Evolutionary conservation across 2,888 invertebrate species (phyloP).

Genomic region (Hypercompe scribonia): DNA sequence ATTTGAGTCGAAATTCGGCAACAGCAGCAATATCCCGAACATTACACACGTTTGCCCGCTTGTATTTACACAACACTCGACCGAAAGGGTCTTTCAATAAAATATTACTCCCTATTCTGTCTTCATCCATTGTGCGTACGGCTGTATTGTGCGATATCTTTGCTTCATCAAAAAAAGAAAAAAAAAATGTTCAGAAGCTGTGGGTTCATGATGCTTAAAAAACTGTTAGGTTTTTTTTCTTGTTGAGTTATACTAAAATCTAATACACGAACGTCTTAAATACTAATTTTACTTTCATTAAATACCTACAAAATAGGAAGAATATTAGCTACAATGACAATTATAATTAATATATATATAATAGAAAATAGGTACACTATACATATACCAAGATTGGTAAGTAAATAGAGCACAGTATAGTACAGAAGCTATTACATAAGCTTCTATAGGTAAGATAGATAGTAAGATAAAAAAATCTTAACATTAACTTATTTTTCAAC

Average conservation of each 20-base stretch:
- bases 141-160: constrained; percentile 66
- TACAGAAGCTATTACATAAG: background rate
- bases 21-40: constrained; percentile 74
- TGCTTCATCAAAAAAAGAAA: constrained; percentile 64
- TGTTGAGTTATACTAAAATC: background rate
- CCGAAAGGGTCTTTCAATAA: constrained; percentile 85
- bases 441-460: too few species aligned
- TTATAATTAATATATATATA: background rate
- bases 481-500: constrained; percentile 10
- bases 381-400: background rate
- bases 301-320: background rate
- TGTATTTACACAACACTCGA: constrained; percentile 86
- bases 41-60: constrained; percentile 73
- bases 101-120: constrained; percentile 84
- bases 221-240: background rate
- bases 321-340: background rate
- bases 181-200: constrained; percentile 28
- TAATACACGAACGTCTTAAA: background rate
- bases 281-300: background rate
- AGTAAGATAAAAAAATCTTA: too few species aligned
- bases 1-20: constrained; percentile 52
- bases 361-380: background rate
- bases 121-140: constrained; percentile 79
- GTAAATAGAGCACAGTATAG: background rate
- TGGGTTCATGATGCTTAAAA: constrained; percentile 37